Percentiles rank a stretch among this genome's conserved stretches.
Conservation (phyloP, 2,797 vertebrate species). For the Setipinna tenuifilis region DNA sequence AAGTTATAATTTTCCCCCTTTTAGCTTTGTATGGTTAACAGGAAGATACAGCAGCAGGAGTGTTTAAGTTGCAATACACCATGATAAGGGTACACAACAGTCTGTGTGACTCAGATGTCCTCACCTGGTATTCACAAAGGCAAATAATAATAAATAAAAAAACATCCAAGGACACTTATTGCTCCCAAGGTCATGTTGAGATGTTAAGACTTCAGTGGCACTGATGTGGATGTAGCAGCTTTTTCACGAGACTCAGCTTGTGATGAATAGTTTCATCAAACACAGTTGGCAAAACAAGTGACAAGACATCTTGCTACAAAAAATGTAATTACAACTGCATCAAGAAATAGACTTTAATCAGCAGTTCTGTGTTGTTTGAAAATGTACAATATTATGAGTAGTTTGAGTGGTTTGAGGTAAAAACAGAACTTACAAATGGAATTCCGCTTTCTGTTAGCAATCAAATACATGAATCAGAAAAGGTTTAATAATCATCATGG, state of each 20-base stretch:
- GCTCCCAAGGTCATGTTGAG: not conserved
- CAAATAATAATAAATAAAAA: slow-evolving; percentile 29
- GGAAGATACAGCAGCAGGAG: slow-evolving; percentile 67
- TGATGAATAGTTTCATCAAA: not conserved
- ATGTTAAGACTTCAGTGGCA: not conserved
- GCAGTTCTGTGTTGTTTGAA: not conserved
- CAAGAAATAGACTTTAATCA: too few species aligned
- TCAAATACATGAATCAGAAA: not conserved
- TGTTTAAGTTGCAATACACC: slow-evolving; percentile 69
- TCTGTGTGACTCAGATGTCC: slow-evolving; percentile 66
- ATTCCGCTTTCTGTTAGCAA: not conserved
- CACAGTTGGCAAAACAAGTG: not conserved
- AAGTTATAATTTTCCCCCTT: slow-evolving; percentile 72
- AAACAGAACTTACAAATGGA: not conserved
- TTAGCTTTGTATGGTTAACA: slow-evolving; percentile 74
- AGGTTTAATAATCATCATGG: not conserved
- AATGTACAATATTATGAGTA: not conserved
- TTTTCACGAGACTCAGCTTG: not conserved
- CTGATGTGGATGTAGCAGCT: not conserved
- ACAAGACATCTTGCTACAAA: not conserved
- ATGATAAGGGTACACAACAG: slow-evolving; percentile 70
- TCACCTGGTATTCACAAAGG: slow-evolving; percentile 59
- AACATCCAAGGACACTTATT: not conserved
- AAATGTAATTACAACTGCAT: slow-evolving; percentile 2
- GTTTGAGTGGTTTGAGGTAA: not conserved